Percentiles rank a stretch among this genome's conserved stretches.
Evolutionary conservation across 2,888 invertebrate species (phyloP).

Genomic region (Ypsolopha sequella): DNA sequence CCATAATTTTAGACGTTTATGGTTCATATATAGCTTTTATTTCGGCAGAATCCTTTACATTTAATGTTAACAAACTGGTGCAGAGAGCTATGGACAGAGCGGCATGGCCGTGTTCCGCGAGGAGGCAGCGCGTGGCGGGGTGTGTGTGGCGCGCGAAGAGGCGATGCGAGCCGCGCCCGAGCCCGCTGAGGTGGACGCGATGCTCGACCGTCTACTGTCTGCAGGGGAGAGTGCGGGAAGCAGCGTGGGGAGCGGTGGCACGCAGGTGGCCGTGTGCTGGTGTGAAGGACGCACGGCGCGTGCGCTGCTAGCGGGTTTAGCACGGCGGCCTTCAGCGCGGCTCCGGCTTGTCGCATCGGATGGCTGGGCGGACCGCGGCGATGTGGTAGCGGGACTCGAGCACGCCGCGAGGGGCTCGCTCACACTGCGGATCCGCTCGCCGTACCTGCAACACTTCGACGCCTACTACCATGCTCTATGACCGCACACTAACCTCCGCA

Average conservation of each 20-base stretch:
- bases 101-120: conserved; percentile 82
- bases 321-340: conserved; percentile 65
- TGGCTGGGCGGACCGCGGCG: conserved; percentile 81
- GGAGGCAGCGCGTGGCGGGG: conserved; percentile 73
- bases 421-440: conserved; percentile 82
- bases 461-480: conserved; percentile 75
- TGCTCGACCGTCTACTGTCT: conserved; percentile 63
- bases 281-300: conserved; percentile 81
- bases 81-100: conserved; percentile 77
- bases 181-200: conserved; percentile 17
- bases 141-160: conserved; percentile 78
- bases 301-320: conserved; percentile 73
- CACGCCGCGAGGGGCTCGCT: conserved; percentile 77
- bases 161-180: conserved; percentile 26
- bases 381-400: conserved; percentile 78
- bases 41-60: no score
- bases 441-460: conserved; percentile 74
- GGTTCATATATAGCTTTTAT: no score
- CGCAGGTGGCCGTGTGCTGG: conserved; percentile 80
- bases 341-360: conserved; percentile 77
- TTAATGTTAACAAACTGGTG: no score
- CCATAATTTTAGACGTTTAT: no score
- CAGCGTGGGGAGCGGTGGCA: conserved; percentile 60
- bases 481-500: conserved; percentile 73
- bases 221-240: conserved; percentile 65